These are phyloP conservation scores for Entelurus aequoreus DNA, from an alignment of 2,113 vertebrate species.

Conservation along the genomic window DNA sequence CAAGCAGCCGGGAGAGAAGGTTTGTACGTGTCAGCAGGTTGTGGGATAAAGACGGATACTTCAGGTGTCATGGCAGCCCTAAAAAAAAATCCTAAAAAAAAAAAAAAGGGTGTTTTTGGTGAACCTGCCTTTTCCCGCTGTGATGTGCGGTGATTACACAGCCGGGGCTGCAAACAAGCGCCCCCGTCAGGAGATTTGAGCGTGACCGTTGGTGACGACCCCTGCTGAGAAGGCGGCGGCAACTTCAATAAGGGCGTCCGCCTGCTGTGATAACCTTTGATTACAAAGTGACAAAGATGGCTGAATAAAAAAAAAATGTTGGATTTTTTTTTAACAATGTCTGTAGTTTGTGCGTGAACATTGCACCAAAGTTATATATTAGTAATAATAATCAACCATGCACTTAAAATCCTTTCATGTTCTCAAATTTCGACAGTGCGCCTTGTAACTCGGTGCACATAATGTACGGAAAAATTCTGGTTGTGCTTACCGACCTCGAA, in stretches of 20 bases:
- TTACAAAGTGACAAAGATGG: not conserved
- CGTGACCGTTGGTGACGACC: not conserved
- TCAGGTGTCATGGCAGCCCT: not conserved
- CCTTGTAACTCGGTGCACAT: too few species aligned
- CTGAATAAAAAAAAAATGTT: not conserved
- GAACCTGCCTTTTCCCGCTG: not conserved
- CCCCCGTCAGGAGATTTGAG: not conserved
- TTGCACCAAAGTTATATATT: too few species aligned
- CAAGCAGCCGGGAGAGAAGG: conserved; percentile 1
- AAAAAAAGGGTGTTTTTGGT: not conserved
- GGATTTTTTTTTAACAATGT: too few species aligned
- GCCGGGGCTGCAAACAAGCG: not conserved
- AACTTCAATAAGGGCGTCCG: not conserved
- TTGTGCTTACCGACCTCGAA: too few species aligned
- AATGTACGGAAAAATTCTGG: too few species aligned
- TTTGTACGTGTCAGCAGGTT: conserved; percentile 3
- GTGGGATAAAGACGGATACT: not conserved
- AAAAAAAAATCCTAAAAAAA: not conserved
- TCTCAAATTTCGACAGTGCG: too few species aligned
- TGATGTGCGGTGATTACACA: not conserved
- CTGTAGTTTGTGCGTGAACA: too few species aligned
- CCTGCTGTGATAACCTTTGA: not conserved
- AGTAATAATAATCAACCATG: too few species aligned
- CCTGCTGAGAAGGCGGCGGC: not conserved
- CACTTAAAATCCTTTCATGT: too few species aligned